These are phyloP conservation scores for Siniperca obscura DNA, from an alignment of 2,797 vertebrate species.

Conservation along the genomic window DNA sequence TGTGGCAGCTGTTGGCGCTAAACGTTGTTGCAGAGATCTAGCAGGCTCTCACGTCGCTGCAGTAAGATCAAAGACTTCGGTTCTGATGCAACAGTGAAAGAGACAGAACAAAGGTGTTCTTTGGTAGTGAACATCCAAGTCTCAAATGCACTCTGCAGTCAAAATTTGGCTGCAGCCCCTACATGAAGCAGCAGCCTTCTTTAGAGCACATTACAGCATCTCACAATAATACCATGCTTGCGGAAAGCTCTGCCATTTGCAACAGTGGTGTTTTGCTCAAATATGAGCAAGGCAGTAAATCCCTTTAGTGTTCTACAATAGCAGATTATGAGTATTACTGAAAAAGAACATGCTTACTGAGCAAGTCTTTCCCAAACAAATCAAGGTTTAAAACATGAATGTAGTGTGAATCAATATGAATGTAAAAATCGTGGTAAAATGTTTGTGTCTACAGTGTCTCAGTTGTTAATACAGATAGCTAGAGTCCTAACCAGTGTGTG, in stretches of 20 bases:
- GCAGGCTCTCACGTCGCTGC: no score
- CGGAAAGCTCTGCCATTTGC: conserved; percentile 20
- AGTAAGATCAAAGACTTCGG: no score
- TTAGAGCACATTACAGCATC: background rate
- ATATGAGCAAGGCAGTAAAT: conserved; percentile 22
- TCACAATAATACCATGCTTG: conserved; percentile 1
- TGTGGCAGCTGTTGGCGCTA: no score
- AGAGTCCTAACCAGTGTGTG: background rate
- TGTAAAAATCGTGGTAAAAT: background rate
- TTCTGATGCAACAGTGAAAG: no score
- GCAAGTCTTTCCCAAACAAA: conserved; percentile 14
- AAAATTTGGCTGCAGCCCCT: background rate
- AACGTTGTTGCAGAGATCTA: no score
- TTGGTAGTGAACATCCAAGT: background rate
- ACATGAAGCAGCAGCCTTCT: background rate
- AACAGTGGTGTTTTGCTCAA: background rate
- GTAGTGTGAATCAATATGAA: background rate
- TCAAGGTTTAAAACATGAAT: background rate
- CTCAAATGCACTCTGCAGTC: background rate
- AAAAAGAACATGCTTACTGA: conserved; percentile 14
- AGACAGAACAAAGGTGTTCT: background rate
- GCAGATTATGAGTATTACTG: conserved; percentile 24
- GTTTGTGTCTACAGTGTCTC: background rate
- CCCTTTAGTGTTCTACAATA: conserved; percentile 3
- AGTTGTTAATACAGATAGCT: background rate